Percentiles rank a stretch among this genome's conserved stretches.
These are phyloP conservation scores for Scortum barcoo DNA, from an alignment of 2,113 vertebrate species.

Conservation along the genomic window DNA sequence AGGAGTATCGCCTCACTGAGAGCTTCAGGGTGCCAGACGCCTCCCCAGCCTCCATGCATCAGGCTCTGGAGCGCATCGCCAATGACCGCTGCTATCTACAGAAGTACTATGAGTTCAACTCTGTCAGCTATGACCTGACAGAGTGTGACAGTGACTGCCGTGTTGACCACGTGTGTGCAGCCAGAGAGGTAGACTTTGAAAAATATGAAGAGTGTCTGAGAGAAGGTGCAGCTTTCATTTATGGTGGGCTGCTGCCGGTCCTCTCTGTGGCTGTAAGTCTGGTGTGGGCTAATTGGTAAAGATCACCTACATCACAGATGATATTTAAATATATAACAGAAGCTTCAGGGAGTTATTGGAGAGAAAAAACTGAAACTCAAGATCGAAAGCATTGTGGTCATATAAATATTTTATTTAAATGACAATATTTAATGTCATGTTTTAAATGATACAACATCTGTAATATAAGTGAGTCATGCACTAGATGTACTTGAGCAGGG, in stretches of 20 bases:
- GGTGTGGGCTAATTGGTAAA: constrained; percentile 30
- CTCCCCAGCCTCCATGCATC: constrained; percentile 88
- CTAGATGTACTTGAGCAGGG: background rate
- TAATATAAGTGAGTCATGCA: background rate
- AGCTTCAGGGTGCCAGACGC: constrained; percentile 88
- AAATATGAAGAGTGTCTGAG: constrained; percentile 86
- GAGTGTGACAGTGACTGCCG: constrained; percentile 85
- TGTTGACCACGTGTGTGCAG: constrained; percentile 90
- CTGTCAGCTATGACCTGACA: constrained; percentile 88
- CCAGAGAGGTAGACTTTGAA: constrained; percentile 87
- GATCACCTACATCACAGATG: background rate
- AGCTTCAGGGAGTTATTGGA: background rate
- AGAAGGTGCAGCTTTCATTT: constrained; percentile 40
- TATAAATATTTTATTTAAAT: constrained; percentile 20
- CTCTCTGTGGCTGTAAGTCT: constrained; percentile 63
- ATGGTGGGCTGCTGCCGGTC: constrained; percentile 51
- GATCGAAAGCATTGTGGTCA: background rate
- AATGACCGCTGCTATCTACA: constrained; percentile 82
- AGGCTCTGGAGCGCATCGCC: constrained; percentile 80
- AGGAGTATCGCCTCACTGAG: constrained; percentile 91
- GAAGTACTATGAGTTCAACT: constrained; percentile 92
- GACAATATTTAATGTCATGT: background rate
- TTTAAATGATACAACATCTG: constrained; percentile 11
- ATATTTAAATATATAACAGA: background rate
- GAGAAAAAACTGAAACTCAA: background rate